A percentile compares a stretch with the other conserved stretches of the same genome.
Conservation (phyloP, 2,113 vertebrate genomes). For the Tachycineta bicolor region DNA sequence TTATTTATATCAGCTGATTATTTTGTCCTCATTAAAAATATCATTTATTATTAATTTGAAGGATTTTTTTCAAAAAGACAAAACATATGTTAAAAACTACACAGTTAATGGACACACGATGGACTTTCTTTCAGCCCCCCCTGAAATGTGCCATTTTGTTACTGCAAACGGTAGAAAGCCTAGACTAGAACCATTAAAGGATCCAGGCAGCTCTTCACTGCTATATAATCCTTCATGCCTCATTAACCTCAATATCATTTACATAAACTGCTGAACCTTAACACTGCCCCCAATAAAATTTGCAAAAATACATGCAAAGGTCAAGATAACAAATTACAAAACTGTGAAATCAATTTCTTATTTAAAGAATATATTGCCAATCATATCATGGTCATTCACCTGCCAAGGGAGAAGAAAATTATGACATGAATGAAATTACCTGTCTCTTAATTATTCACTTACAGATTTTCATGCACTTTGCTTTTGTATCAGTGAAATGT, state of each 20-base stretch:
- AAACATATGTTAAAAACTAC: background rate
- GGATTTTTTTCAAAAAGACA: background rate
- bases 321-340: constrained; percentile 51
- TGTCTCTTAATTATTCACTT: background rate
- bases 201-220: background rate
- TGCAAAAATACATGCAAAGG: constrained; percentile 22
- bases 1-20: background rate
- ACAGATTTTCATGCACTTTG: background rate
- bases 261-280: constrained; percentile 28
- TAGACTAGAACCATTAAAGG: background rate
- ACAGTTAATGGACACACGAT: background rate
- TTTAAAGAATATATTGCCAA: constrained; percentile 19
- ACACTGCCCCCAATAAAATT: background rate
- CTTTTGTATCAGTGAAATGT: background rate
- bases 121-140: background rate
- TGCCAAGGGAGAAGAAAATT: background rate
- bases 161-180: background rate
- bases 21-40: background rate
- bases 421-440: background rate
- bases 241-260: constrained; percentile 32
- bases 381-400: background rate
- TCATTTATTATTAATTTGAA: background rate
- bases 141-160: background rate
- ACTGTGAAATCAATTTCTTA: constrained; percentile 17
- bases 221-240: background rate